Conservation (phyloP, 2,797 vertebrate species). For the Allobates femoralis region DNA sequence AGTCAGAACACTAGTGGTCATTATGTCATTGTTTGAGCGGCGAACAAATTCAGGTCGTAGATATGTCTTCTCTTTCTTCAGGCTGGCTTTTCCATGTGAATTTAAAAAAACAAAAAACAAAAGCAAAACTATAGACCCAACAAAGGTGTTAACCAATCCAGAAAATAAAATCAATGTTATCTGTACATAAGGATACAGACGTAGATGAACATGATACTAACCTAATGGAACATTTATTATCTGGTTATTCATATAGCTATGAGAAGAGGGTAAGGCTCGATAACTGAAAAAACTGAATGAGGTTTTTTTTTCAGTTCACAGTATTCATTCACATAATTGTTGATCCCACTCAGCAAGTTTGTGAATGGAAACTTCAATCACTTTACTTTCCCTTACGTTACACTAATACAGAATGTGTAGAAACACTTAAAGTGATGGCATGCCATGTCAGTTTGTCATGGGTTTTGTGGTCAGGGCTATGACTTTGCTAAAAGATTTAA, state of each 20-base stretch:
- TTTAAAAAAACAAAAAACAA: no score
- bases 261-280: not conserved
- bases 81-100: no score
- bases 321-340: not conserved
- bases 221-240: not conserved
- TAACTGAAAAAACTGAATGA: not conserved
- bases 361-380: constrained; percentile 33
- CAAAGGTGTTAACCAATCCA: not conserved
- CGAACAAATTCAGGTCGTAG: no score
- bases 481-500: constrained; percentile 41
- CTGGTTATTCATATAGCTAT: not conserved
- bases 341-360: constrained; percentile 40
- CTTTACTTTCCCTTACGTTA: constrained; percentile 2
- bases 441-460: not conserved
- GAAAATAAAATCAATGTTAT: not conserved
- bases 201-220: not conserved
- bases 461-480: not conserved
- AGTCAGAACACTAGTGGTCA: no score
- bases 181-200: not conserved
- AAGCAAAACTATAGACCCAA: not conserved
- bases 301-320: not conserved
- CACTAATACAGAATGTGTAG: constrained; percentile 43
- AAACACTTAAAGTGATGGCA: constrained; percentile 21
- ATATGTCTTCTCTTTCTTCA: no score
- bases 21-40: no score